Conservation (phyloP, 1,140 invertebrate species). For the Nebria ingens region DNA sequence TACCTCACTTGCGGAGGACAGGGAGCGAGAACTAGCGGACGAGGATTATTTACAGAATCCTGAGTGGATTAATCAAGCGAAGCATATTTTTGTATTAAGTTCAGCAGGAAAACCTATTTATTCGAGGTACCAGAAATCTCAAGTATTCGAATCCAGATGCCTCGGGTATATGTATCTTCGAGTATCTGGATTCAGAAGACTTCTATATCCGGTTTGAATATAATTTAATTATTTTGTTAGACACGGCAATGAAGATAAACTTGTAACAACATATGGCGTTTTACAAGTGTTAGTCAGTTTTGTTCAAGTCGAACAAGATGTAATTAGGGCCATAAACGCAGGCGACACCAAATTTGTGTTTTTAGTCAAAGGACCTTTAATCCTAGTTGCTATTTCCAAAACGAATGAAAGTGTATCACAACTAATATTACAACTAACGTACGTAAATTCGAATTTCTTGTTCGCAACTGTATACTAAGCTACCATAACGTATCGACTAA, state of each 20-base stretch:
- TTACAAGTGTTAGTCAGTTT: slow-evolving; percentile 93
- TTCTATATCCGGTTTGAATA: not conserved
- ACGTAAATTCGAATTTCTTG: slow-evolving; percentile 32
- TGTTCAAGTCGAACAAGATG: slow-evolving; percentile 71
- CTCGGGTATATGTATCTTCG: too few relatives aligned
- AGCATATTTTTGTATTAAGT: slow-evolving; percentile 91
- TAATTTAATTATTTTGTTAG: slow-evolving; percentile 33
- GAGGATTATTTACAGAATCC: slow-evolving; percentile 47
- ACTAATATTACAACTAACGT: slow-evolving; percentile 77
- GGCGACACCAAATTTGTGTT: slow-evolving; percentile 85
- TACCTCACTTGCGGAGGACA: slow-evolving; percentile 30
- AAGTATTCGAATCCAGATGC: slow-evolving; percentile 21
- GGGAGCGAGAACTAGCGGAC: slow-evolving; percentile 31
- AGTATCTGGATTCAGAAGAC: too few relatives aligned
- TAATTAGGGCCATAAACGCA: slow-evolving; percentile 73
- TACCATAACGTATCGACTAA: not conserved
- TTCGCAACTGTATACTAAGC: not conserved
- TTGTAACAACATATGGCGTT: slow-evolving; percentile 88
- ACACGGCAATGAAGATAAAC: slow-evolving; percentile 86
- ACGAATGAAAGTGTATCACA: slow-evolving; percentile 74
- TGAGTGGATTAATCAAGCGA: slow-evolving; percentile 70
- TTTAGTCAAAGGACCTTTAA: slow-evolving; percentile 74
- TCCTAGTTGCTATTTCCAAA: slow-evolving; percentile 80
- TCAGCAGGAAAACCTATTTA: slow-evolving; percentile 94
- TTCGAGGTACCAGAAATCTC: too few relatives aligned